These are phyloP conservation scores for Hydrolagus affinis DNA, from an alignment of 2,113 vertebrate genomes.

Conservation along the genomic window DNA sequence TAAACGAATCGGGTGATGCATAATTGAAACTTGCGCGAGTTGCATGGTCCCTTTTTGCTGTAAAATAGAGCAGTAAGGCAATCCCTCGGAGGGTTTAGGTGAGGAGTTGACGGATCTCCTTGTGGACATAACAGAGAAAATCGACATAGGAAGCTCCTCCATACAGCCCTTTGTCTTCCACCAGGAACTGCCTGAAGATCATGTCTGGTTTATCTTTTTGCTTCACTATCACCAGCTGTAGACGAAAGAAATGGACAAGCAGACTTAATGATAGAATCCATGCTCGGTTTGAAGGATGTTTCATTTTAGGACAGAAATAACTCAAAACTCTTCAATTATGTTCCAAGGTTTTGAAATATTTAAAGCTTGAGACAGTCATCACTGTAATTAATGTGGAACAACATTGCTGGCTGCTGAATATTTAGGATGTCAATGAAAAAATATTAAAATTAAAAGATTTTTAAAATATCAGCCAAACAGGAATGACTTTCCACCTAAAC, in stretches of 20 bases:
- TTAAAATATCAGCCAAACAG: background rate
- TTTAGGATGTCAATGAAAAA: background rate
- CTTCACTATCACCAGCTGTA: slow-evolving; percentile 73
- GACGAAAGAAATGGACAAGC: slow-evolving; percentile 25
- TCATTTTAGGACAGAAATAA: background rate
- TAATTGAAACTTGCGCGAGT: background rate
- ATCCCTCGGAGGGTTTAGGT: slow-evolving; percentile 52
- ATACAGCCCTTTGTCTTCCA: slow-evolving; percentile 82
- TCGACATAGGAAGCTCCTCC: slow-evolving; percentile 84
- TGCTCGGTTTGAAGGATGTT: background rate
- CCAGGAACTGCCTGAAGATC: slow-evolving; percentile 77
- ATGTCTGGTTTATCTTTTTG: slow-evolving; percentile 79
- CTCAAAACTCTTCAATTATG: background rate
- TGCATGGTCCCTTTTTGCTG: background rate
- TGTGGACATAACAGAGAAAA: slow-evolving; percentile 83
- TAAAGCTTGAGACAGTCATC: background rate
- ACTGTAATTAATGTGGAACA: background rate
- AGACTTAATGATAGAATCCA: background rate
- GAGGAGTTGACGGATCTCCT: slow-evolving; percentile 84
- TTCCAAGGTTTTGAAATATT: background rate
- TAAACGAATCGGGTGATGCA: background rate
- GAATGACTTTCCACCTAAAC: background rate
- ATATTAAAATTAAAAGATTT: background rate
- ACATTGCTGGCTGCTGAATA: background rate
- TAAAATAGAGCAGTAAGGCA: background rate